phyloP scores from a whole-genome alignment of 2,888 invertebrate genomes.

The Diogma glabrata region DNA sequence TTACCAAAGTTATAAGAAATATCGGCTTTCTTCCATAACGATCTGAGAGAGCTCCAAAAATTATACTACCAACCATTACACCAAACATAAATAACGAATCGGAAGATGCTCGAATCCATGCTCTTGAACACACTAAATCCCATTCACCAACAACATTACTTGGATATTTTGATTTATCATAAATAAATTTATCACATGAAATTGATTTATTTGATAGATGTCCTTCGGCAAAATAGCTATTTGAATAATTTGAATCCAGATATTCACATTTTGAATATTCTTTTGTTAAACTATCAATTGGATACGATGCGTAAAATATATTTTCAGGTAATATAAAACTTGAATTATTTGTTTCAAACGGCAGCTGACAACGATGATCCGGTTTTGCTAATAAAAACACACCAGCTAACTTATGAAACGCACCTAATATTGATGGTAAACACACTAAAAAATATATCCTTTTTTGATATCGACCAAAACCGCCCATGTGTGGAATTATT shows the following conservation, averaged over 20 bases:
- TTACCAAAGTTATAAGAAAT: slow-evolving; percentile 57
- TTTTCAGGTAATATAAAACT: slow-evolving; percentile 38
- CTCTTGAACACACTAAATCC: slow-evolving; percentile 52
- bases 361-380: slow-evolving; percentile 49
- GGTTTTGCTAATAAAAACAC: slow-evolving; percentile 58
- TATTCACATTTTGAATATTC: slow-evolving; percentile 25
- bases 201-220: slow-evolving; percentile 26
- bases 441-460: slow-evolving; percentile 56
- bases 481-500: slow-evolving; percentile 52
- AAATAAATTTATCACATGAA: slow-evolving; percentile 45
- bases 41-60: slow-evolving; percentile 61
- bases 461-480: slow-evolving; percentile 58
- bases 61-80: slow-evolving; percentile 57
- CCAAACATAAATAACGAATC: slow-evolving; percentile 62
- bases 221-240: slow-evolving; percentile 27
- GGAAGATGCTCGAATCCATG: slow-evolving; percentile 49
- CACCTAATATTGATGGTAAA: slow-evolving; percentile 57
- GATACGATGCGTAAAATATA: slow-evolving; percentile 40
- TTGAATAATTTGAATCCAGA: slow-evolving; percentile 36
- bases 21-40: slow-evolving; percentile 58
- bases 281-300: slow-evolving; percentile 38
- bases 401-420: slow-evolving; percentile 60
- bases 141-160: slow-evolving; percentile 58
- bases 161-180: slow-evolving; percentile 45
- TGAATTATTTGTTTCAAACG: slow-evolving; percentile 41